Percentiles rank a stretch among this genome's conserved stretches.
These are phyloP conservation scores for Hystrix brachyura DNA, from an alignment of 2,113 vertebrate species.

Conservation along the genomic window DNA sequence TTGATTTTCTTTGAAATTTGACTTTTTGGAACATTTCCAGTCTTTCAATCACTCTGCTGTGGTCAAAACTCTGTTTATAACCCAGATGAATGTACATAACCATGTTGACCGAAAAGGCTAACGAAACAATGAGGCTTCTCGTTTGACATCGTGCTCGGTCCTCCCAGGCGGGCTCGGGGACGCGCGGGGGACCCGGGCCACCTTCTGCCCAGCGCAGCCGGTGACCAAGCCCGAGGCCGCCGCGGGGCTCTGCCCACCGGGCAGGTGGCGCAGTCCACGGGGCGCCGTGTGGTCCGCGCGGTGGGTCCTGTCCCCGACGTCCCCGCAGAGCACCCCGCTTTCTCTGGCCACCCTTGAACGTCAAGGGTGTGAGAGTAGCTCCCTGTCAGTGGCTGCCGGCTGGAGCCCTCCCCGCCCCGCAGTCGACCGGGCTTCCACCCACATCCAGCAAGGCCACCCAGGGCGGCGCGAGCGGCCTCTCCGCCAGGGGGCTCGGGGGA, in stretches of 20 bases:
- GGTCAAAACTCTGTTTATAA: background rate
- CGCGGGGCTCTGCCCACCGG: no score
- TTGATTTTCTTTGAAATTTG: background rate
- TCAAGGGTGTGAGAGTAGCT: background rate
- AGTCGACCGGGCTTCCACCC: background rate
- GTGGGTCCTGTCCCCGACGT: no score
- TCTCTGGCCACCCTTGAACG: background rate
- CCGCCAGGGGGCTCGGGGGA: conserved; percentile 69
- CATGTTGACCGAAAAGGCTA: background rate
- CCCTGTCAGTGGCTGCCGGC: conserved; percentile 8
- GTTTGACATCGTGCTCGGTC: background rate
- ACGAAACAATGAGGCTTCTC: background rate
- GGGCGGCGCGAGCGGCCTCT: conserved; percentile 7
- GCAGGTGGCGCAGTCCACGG: no score
- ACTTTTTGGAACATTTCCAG: background rate
- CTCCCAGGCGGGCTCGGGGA: no score
- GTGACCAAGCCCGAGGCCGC: no score
- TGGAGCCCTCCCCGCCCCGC: conserved; percentile 37
- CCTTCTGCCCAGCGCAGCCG: no score
- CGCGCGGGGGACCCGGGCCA: no score
- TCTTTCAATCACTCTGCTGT: background rate
- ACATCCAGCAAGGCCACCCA: conserved; percentile 48
- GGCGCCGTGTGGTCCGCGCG: no score
- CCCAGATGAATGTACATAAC: background rate
- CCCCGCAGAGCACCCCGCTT: background rate